phyloP scores from a whole-genome alignment of 2,888 invertebrate genomes.

The Tenthredo amoena region DNA sequence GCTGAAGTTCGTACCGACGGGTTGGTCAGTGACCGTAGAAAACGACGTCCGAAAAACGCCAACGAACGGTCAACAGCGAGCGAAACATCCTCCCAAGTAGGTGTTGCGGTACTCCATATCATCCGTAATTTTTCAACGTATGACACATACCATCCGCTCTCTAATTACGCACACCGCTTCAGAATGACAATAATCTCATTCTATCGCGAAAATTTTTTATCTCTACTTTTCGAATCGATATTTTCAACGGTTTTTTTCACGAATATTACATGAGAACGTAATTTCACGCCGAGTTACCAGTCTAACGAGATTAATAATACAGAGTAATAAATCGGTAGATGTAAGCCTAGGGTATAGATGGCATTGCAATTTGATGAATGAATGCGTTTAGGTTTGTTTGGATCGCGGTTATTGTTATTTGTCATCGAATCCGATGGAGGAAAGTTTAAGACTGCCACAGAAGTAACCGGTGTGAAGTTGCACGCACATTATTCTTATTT shows the following conservation, averaged over 20 bases:
- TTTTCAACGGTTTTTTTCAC: too few species aligned
- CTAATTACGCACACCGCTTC: neutral
- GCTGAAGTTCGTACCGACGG: constrained; percentile 82
- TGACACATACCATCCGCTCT: constrained; percentile 2
- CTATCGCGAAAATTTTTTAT: neutral
- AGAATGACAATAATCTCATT: neutral
- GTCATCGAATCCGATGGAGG: neutral
- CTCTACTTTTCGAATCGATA: neutral
- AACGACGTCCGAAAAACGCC: constrained; percentile 79
- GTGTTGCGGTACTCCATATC: constrained; percentile 5
- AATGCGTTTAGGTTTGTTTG: neutral
- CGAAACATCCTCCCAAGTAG: constrained; percentile 40
- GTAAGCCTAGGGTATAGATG: neutral
- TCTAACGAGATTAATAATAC: too few species aligned
- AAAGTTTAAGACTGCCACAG: neutral
- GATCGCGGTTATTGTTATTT: neutral
- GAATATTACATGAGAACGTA: neutral
- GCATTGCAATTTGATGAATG: neutral
- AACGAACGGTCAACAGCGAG: constrained; percentile 34
- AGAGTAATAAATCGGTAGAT: neutral
- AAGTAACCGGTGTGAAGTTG: neutral
- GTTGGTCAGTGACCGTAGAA: constrained; percentile 81
- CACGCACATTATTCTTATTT: too few species aligned
- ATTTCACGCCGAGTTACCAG: neutral
- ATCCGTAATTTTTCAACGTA: neutral